These are phyloP conservation scores for Lasioglossum zephyrum DNA, from an alignment of 2,888 invertebrate genomes.

Conservation along the genomic window DNA sequence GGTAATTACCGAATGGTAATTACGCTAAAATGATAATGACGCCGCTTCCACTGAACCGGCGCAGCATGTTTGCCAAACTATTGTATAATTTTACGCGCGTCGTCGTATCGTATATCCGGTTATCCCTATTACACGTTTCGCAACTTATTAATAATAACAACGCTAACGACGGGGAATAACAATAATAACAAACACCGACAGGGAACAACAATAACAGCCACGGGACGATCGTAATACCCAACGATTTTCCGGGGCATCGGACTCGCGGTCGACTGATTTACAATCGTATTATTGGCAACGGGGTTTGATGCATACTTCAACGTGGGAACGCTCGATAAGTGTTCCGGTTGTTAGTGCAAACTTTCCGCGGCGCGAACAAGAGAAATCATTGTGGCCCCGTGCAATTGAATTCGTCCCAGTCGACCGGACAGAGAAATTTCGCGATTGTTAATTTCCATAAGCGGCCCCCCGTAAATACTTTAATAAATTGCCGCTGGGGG, in stretches of 20 bases:
- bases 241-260: constrained; percentile 10
- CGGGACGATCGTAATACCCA: neutral
- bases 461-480: constrained; percentile 31
- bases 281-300: neutral
- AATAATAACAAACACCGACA: constrained; percentile 4
- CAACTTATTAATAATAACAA: constrained; percentile 62
- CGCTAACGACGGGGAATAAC: constrained; percentile 3
- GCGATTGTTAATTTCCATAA: constrained; percentile 44
- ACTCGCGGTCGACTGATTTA: constrained; percentile 4
- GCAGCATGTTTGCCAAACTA: constrained; percentile 67
- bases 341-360: neutral
- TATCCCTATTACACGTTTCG: constrained; percentile 36
- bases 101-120: constrained; percentile 30
- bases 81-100: constrained; percentile 65
- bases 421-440: neutral
- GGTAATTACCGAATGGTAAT: constrained; percentile 73
- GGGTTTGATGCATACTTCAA: neutral
- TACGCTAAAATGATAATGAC: constrained; percentile 74
- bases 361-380: neutral
- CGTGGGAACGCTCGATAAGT: neutral
- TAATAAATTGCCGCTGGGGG: constrained; percentile 13
- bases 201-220: neutral
- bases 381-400: neutral
- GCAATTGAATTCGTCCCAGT: constrained; percentile 22
- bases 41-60: constrained; percentile 58